phyloP scores from a whole-genome alignment of 35 echinoderm and acorn worm genomes.

The Lytechinus variegatus region DNA sequence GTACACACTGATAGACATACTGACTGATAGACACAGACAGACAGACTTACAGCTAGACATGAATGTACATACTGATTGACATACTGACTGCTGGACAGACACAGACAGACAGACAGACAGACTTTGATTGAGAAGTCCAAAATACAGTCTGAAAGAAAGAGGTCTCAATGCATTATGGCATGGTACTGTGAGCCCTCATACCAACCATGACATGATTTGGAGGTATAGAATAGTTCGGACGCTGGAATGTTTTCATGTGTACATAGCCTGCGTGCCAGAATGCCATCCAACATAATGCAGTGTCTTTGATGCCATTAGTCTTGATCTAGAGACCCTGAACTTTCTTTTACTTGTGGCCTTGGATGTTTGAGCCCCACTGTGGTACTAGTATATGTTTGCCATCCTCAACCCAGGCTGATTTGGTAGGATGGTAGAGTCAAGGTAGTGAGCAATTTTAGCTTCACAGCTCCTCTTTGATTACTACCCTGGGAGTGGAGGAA shows the following conservation, averaged over 20 bases:
- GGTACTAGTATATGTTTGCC: too few relatives aligned
- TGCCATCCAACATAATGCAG: constrained; percentile 3
- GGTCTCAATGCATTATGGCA: not conserved
- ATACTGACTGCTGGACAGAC: not conserved
- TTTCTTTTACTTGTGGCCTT: not conserved
- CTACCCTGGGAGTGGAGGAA: too few relatives aligned
- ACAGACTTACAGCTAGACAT: not conserved
- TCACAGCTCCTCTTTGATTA: too few relatives aligned
- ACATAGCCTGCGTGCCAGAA: constrained; percentile 50
- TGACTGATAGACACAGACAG: not conserved
- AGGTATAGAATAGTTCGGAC: constrained; percentile 11
- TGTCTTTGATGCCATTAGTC: not conserved
- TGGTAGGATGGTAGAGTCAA: too few relatives aligned
- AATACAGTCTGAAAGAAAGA: not conserved
- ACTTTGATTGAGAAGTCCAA: not conserved
- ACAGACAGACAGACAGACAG: not conserved
- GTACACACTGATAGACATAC: not conserved
- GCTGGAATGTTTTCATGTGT: constrained; percentile 46
- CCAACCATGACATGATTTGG: constrained; percentile 25
- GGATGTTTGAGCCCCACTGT: too few relatives aligned
- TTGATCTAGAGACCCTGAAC: not conserved
- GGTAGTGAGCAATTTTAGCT: too few relatives aligned
- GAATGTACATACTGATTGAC: not conserved
- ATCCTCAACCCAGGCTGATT: too few relatives aligned
- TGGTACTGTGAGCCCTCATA: not conserved